Evolutionary conservation across 2,113 vertebrate genomes (phyloP).

Genomic region (Hydrolagus affinis): DNA sequence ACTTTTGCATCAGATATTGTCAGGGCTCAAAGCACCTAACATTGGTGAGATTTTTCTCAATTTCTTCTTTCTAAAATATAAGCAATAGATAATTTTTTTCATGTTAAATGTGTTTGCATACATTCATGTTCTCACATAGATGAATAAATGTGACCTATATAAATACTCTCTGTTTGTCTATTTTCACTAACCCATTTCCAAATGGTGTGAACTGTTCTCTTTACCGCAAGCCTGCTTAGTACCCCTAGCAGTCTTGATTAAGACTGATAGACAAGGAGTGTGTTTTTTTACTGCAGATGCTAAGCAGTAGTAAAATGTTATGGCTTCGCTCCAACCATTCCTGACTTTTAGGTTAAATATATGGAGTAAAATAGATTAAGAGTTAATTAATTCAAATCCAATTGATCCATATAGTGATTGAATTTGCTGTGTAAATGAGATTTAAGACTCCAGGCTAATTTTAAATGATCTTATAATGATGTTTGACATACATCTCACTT

Average conservation of each 20-base stretch:
- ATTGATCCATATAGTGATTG: slow-evolving; percentile 30
- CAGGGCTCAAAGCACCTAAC: neutral
- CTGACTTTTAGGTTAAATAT: slow-evolving; percentile 31
- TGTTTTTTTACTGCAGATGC: slow-evolving; percentile 25
- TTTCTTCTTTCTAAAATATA: neutral
- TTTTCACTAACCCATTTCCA: neutral
- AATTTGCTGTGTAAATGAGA: slow-evolving; percentile 32
- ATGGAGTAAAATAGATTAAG: slow-evolving; percentile 8
- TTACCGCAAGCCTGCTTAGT: slow-evolving; percentile 1
- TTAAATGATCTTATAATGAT: slow-evolving; percentile 30
- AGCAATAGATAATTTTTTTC: neutral
- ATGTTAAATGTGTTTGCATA: neutral
- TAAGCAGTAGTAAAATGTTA: slow-evolving; percentile 16
- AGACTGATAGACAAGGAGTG: slow-evolving; percentile 13
- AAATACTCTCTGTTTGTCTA: neutral
- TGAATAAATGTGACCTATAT: neutral
- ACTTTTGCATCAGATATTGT: neutral
- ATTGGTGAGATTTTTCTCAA: neutral
- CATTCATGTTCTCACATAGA: neutral
- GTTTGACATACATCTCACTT: slow-evolving; percentile 31
- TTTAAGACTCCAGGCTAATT: slow-evolving; percentile 32
- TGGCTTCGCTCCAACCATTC: slow-evolving; percentile 22
- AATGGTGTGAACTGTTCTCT: slow-evolving; percentile 13
- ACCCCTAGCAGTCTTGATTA: slow-evolving; percentile 11
- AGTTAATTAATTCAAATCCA: slow-evolving; percentile 33